These are phyloP conservation scores for roundworm (Caenorhabditis elegans) DNA, from an alignment of 1,140 invertebrate genomes.

Conservation along the genomic window DNA sequence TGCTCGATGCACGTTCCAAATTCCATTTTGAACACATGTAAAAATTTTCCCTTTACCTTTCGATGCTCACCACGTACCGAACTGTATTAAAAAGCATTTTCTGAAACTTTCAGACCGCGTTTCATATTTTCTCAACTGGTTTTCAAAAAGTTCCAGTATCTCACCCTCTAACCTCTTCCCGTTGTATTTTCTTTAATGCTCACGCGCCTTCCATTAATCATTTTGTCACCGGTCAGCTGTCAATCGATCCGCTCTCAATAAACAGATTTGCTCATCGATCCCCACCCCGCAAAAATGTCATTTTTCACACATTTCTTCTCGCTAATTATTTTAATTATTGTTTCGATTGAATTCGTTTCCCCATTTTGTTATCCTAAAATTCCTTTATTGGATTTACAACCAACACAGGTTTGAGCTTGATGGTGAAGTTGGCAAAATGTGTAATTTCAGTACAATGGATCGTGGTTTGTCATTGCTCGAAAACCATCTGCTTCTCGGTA, in stretches of 20 bases:
- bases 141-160: too few relatives aligned
- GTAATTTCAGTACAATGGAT: slow-evolving; percentile 40
- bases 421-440: background rate
- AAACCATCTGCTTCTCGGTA: slow-evolving; percentile 12
- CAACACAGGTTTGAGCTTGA: background rate
- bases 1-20: too few relatives aligned
- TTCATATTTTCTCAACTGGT: too few relatives aligned
- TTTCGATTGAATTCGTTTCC: background rate
- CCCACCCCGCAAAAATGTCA: background rate
- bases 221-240: slow-evolving; percentile 6
- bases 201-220: background rate
- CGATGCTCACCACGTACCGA: too few relatives aligned
- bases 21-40: too few relatives aligned
- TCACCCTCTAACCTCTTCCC: background rate
- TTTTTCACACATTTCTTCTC: background rate
- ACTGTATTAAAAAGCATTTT: too few relatives aligned
- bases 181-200: background rate
- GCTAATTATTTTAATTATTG: background rate
- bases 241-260: background rate
- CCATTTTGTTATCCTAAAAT: slow-evolving; percentile 18
- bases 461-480: slow-evolving; percentile 44
- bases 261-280: background rate
- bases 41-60: too few relatives aligned
- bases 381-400: background rate
- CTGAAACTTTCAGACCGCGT: too few relatives aligned